phyloP scores from a whole-genome alignment of 1,140 invertebrate species.

The Varroa destructor region DNA sequence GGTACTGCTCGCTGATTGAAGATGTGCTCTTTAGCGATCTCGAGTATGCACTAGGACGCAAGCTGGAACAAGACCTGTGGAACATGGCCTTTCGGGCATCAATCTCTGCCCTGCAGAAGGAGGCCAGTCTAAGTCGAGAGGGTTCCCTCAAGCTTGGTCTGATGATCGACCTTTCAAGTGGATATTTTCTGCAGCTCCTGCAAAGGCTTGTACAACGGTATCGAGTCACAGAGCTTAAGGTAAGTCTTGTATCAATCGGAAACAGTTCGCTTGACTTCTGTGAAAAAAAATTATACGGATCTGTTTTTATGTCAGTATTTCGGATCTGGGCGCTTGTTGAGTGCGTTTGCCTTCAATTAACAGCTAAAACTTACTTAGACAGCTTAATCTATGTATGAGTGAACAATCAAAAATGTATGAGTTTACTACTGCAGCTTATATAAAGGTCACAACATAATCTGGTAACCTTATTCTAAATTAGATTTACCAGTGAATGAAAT shows the following conservation, averaged over 20 bases:
- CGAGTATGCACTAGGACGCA: slow-evolving; percentile 72
- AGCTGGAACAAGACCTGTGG: slow-evolving; percentile 77
- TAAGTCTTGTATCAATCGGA: background rate
- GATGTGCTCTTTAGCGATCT: slow-evolving; percentile 62
- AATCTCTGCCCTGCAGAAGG: slow-evolving; percentile 59
- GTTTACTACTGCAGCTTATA: no score
- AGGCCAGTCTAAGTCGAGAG: slow-evolving; percentile 44
- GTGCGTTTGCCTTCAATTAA: background rate
- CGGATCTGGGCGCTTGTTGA: no score
- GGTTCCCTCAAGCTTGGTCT: background rate
- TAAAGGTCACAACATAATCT: no score
- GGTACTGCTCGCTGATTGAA: slow-evolving; percentile 50
- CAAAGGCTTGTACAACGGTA: slow-evolving; percentile 50
- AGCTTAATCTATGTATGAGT: no score
- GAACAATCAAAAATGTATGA: no score
- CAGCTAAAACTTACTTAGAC: no score
- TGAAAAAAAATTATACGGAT: slow-evolving; percentile 25
- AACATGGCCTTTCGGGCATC: slow-evolving; percentile 75
- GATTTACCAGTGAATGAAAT: no score
- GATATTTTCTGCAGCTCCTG: slow-evolving; percentile 47
- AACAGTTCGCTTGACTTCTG: slow-evolving; percentile 43
- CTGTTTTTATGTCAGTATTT: no score
- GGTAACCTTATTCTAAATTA: no score
- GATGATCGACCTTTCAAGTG: slow-evolving; percentile 7
- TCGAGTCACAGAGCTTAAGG: slow-evolving; percentile 23